Evolutionary conservation across 2,888 invertebrate genomes (phyloP).

Genomic region (Shargacucullia verbasci): DNA sequence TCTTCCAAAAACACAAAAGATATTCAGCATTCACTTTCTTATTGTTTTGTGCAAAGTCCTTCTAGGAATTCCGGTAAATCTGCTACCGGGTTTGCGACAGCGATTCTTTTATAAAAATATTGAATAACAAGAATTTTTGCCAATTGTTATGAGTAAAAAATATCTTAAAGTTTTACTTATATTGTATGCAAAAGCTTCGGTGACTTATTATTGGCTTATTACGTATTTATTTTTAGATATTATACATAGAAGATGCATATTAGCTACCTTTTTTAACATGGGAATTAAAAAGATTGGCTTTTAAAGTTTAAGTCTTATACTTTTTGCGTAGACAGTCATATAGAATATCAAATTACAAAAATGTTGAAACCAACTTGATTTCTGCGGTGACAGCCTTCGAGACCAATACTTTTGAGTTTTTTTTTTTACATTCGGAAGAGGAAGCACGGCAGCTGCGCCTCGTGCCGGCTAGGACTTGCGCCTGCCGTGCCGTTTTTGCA

Average conservation of each 20-base stretch:
- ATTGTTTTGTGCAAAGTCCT: slow-evolving; percentile 79
- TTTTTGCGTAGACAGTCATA: slow-evolving; percentile 33
- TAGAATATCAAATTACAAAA: slow-evolving; percentile 52
- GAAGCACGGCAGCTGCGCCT: slow-evolving; percentile 86
- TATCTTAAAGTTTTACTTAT: slow-evolving; percentile 48
- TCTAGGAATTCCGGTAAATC: slow-evolving; percentile 72
- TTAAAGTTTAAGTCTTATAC: slow-evolving; percentile 27
- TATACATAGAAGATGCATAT: too few species aligned
- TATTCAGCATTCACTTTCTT: slow-evolving; percentile 61
- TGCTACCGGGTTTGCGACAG: slow-evolving; percentile 64
- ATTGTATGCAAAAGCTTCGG: slow-evolving; percentile 33
- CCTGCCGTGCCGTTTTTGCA: slow-evolving; percentile 81
- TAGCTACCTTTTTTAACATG: slow-evolving; percentile 2
- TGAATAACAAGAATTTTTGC: slow-evolving; percentile 32
- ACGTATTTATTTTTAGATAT: too few species aligned
- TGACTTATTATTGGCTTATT: too few species aligned
- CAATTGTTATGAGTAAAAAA: slow-evolving; percentile 47
- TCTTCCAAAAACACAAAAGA: slow-evolving; percentile 44
- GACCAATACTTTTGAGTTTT: slow-evolving; percentile 70
- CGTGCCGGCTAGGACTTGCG: slow-evolving; percentile 78
- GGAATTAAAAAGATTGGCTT: neutral
- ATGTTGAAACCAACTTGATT: slow-evolving; percentile 61
- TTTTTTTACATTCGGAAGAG: slow-evolving; percentile 81
- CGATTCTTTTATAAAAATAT: slow-evolving; percentile 41
- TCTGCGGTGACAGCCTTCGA: slow-evolving; percentile 80